Evolutionary conservation across 2,797 vertebrate genomes (phyloP).

Genomic region (Phylloscopus collybita): DNA sequence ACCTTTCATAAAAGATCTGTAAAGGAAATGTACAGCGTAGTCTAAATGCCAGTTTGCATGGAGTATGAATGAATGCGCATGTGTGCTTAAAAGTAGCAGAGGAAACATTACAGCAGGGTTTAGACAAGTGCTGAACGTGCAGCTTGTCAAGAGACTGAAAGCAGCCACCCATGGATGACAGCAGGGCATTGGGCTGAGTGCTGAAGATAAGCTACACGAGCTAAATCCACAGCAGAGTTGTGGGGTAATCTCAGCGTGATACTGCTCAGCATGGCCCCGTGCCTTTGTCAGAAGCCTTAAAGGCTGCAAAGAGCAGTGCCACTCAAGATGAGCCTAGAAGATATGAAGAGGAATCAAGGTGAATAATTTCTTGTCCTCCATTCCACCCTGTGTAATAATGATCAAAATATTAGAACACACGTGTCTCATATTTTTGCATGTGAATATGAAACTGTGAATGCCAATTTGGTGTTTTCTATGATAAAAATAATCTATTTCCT

Average conservation of each 20-base stretch:
- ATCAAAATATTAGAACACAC: background rate
- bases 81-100: background rate
- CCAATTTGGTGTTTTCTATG: background rate
- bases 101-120: background rate
- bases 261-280: background rate
- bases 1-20: background rate
- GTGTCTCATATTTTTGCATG: background rate
- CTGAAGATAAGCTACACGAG: background rate
- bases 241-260: background rate
- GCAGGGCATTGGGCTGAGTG: background rate
- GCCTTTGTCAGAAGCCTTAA: background rate
- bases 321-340: background rate
- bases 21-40: background rate
- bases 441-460: background rate
- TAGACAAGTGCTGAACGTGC: rapidly evolving
- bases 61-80: background rate
- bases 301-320: background rate
- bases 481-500: background rate
- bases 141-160: background rate
- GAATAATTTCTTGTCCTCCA: background rate
- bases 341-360: background rate
- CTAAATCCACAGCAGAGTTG: background rate
- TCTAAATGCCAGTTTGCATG: background rate
- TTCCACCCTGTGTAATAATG: background rate
- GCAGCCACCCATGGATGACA: background rate